These are phyloP conservation scores for Temnothorax longispinosus DNA, from an alignment of 1,140 invertebrate species.

Conservation along the genomic window DNA sequence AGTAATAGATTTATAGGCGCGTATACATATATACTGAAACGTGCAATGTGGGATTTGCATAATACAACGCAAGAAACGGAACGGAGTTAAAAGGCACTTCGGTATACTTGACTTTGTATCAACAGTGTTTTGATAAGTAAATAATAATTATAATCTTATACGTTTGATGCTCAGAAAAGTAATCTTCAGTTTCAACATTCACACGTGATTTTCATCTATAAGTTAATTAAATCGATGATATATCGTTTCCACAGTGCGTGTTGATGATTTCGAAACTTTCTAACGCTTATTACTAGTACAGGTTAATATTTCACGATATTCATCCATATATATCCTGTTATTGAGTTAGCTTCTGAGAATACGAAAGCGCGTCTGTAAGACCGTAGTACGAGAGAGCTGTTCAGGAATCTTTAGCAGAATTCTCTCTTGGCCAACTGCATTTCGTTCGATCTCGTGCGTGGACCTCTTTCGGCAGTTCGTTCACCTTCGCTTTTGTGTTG, in stretches of 20 bases:
- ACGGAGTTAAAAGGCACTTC: background rate
- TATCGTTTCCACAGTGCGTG: background rate
- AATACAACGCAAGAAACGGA: background rate
- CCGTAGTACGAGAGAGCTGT: background rate
- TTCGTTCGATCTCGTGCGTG: background rate
- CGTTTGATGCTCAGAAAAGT: background rate
- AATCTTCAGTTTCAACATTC: background rate
- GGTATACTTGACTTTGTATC: background rate
- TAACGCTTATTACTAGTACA: background rate
- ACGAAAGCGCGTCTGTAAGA: background rate
- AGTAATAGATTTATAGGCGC: background rate
- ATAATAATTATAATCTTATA: background rate
- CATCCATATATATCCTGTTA: no score
- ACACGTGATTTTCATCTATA: background rate
- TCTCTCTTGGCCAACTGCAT: background rate
- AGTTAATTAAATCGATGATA: background rate
- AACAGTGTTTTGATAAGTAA: background rate
- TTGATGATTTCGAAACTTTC: background rate
- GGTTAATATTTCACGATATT: background rate
- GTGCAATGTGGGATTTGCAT: background rate
- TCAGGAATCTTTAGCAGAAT: background rate
- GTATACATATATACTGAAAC: background rate
- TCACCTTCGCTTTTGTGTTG: background rate
- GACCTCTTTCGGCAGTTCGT: slow-evolving; percentile 15
- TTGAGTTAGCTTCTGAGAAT: background rate